Evolutionary conservation across 2,113 vertebrate genomes (phyloP).

Genomic region (Petroica traversi): DNA sequence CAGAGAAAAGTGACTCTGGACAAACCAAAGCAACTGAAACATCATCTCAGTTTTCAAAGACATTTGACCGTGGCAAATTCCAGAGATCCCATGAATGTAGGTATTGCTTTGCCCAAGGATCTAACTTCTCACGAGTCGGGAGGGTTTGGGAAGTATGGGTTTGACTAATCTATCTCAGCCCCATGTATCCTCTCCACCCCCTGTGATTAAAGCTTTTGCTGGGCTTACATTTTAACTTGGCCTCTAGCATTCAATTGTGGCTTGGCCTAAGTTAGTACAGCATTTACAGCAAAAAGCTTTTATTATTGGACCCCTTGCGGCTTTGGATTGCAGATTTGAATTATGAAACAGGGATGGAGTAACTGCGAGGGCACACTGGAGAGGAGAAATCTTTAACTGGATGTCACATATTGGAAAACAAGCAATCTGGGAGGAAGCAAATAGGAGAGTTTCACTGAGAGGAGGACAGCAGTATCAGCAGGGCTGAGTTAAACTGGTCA

Average conservation of each 20-base stretch:
- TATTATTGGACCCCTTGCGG: neutral
- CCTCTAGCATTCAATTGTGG: conserved; percentile 38
- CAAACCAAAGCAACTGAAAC: neutral
- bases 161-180: neutral
- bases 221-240: conserved; percentile 43
- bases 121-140: neutral
- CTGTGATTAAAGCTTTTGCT: conserved; percentile 34
- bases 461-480: neutral
- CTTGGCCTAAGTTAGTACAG: conserved; percentile 27
- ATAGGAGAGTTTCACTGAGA: neutral
- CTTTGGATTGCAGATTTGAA: conserved; percentile 13
- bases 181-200: neutral
- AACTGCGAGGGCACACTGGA: neutral
- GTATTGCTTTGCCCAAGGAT: neutral
- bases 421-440: neutral
- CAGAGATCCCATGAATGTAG: neutral
- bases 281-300: conserved; percentile 54
- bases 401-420: neutral
- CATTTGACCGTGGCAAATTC: conserved; percentile 16
- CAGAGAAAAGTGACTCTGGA: neutral
- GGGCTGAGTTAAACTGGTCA: neutral
- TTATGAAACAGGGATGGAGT: conserved; percentile 39
- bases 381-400: neutral
- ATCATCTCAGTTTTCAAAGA: conserved; percentile 52
- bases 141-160: neutral